Conservation (phyloP, 2,888 invertebrate genomes). For the Diaprepes abbreviatus region DNA sequence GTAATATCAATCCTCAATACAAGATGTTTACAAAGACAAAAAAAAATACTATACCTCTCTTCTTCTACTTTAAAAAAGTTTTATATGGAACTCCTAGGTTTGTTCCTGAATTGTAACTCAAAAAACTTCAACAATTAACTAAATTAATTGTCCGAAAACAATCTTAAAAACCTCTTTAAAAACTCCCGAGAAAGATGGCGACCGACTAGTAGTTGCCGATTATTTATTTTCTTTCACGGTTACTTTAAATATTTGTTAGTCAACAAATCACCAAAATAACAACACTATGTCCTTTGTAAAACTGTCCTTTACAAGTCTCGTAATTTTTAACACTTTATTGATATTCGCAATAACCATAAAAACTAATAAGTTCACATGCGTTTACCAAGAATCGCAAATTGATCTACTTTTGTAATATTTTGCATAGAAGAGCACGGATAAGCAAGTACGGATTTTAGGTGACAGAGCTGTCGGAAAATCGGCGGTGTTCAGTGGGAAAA, state of each 20-base stretch:
- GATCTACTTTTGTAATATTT: slow-evolving; percentile 68
- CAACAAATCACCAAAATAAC: slow-evolving; percentile 63
- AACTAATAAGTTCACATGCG: slow-evolving; percentile 53
- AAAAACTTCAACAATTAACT: slow-evolving; percentile 4
- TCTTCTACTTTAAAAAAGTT: not conserved
- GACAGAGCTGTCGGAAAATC: slow-evolving; percentile 66
- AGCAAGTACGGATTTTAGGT: slow-evolving; percentile 63
- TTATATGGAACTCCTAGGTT: not conserved
- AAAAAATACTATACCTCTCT: slow-evolving; percentile 18
- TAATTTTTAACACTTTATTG: slow-evolving; percentile 47
- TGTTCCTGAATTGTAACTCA: not conserved
- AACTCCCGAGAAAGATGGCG: slow-evolving; percentile 74
- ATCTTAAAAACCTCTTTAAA: slow-evolving; percentile 60
- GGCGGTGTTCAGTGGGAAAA: slow-evolving; percentile 66
- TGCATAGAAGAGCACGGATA: slow-evolving; percentile 65
- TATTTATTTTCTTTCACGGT: slow-evolving; percentile 69
- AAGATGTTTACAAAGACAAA: slow-evolving; percentile 21
- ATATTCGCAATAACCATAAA: slow-evolving; percentile 59
- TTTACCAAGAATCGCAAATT: slow-evolving; percentile 66
- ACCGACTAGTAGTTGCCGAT: slow-evolving; percentile 69
- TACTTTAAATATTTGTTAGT: slow-evolving; percentile 66
- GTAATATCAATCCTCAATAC: slow-evolving; percentile 14
- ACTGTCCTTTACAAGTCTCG: slow-evolving; percentile 5
- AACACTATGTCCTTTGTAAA: slow-evolving; percentile 4
- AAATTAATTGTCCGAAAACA: slow-evolving; percentile 27